Evolutionary conservation across 37 sponge, comb jelly and placozoan genomes (phyloP), one percentile per base, ranked within the genome.

Genomic region (Crambe crambe): DNA sequence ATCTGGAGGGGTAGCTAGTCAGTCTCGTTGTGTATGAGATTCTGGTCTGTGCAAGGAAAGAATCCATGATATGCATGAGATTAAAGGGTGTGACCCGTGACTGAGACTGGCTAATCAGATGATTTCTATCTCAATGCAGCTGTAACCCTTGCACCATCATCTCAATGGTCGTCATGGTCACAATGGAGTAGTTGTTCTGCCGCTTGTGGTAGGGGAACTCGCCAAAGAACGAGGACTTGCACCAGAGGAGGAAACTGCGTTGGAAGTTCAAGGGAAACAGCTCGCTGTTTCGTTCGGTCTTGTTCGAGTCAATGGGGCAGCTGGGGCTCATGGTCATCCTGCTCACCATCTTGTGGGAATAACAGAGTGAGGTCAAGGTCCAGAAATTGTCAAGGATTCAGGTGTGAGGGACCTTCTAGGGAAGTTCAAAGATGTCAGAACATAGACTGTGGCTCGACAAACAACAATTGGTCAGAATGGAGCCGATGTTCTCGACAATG

Each of bases 181-280:
- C 12, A 41, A 0, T 94, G 95, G 95, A 87, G 88, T 56, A 30
- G 64, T 2, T 94, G 95, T 43, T 79, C 85, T 51, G 82, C 78
- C 18, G 56, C 74, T 34, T 94, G 95, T 90, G 91, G 86, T 27
- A 82, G 84, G 20, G 94, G 94, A 0, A 31, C 70, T 29, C 86
- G 75, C 44, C 39, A 34, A 9, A 71, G 94, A 36, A 65, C 20
- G n/a, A 76, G 94, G 37, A 42, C 39, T 23, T 93, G 94, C 68
- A 20, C 34, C 31, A 78, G 69, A 40, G 91, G 87, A 32, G 82
- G 79, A 70, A 72, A 63, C 9, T 85, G 86, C 54, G 72, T 35
- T 6, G 78, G 84, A 36, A 44, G 26, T 2, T 32, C 10, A 3
- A 68, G 5, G 10, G 37, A 68, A 37, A 31, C 56, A 4, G n/a